Percentiles rank a stretch among this genome's conserved stretches.
These are phyloP conservation scores for Cynopterus sphinx DNA, from an alignment of 2,797 vertebrate species.

Conservation along the genomic window DNA sequence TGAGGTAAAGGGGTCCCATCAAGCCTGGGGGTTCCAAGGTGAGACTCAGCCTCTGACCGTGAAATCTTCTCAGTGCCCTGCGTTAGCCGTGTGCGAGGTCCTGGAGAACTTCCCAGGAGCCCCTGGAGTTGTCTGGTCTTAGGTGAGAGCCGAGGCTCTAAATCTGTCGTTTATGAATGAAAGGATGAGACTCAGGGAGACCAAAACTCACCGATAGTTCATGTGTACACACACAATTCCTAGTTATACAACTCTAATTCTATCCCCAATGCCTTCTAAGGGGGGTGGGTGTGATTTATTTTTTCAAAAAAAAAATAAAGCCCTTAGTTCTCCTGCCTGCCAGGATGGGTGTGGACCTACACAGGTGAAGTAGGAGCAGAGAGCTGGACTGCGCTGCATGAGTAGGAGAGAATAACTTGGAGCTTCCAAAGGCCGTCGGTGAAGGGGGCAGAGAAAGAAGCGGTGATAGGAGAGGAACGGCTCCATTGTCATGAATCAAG, in stretches of 20 bases:
- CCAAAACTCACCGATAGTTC: not conserved
- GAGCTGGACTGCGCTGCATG: not conserved
- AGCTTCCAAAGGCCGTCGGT: no score
- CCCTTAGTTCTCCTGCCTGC: not conserved
- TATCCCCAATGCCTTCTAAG: not conserved
- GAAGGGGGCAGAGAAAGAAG: not conserved
- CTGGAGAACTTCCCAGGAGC: not conserved
- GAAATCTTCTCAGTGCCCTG: not conserved
- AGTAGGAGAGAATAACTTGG: not conserved
- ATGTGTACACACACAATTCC: not conserved
- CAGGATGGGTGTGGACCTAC: not conserved
- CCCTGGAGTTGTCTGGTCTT: not conserved
- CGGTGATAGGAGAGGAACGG: not conserved
- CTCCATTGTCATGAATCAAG: not conserved
- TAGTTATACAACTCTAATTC: not conserved
- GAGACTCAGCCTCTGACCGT: not conserved
- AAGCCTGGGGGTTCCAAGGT: not conserved
- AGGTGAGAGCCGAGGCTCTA: not conserved
- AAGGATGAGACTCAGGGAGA: not conserved
- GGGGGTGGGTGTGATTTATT: not conserved
- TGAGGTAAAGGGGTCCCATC: not conserved
- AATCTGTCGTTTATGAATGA: not conserved
- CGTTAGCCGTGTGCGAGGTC: not conserved
- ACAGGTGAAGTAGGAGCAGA: rapidly evolving
- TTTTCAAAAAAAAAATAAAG: not conserved